These are phyloP conservation scores for Hemicrepidius hirtus DNA, from an alignment of 2,888 invertebrate species.

Conservation along the genomic window DNA sequence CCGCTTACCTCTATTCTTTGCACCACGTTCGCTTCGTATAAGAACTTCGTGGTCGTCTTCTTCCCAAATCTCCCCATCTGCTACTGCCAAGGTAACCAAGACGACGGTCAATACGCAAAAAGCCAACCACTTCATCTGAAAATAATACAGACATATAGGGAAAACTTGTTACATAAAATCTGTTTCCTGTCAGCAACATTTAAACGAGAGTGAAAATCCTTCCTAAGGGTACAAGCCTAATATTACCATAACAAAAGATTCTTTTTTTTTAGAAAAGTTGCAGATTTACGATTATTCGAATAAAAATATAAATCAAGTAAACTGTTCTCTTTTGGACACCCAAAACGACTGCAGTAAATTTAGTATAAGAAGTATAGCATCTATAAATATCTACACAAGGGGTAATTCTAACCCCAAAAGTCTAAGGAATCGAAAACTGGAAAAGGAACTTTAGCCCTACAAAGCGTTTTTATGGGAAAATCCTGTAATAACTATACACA, in stretches of 20 bases:
- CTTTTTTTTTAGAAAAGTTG: constrained; percentile 12
- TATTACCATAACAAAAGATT: constrained; percentile 42
- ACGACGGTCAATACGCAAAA: constrained; percentile 72
- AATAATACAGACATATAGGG: constrained; percentile 48
- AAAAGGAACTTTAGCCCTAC: not conserved
- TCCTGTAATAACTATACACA: not conserved
- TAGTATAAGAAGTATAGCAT: constrained; percentile 5
- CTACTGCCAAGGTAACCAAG: constrained; percentile 74
- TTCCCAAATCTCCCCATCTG: constrained; percentile 85
- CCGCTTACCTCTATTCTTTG: constrained; percentile 81
- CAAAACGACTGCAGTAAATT: constrained; percentile 32
- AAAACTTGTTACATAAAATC: constrained; percentile 3
- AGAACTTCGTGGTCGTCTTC: constrained; percentile 87
- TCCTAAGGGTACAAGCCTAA: too few species aligned
- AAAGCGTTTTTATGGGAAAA: not conserved
- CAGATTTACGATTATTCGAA: constrained; percentile 41
- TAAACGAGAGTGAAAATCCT: constrained; percentile 21
- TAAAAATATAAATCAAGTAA: constrained; percentile 41
- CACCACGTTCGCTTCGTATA: constrained; percentile 86
- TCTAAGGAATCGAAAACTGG: not conserved
- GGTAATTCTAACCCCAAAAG: constrained; percentile 2
- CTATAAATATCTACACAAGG: constrained; percentile 25
- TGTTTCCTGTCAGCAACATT: constrained; percentile 16
- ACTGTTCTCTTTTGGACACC: constrained; percentile 28
- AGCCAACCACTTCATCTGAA: constrained; percentile 74